phyloP scores from a whole-genome alignment of 1,140 invertebrate genomes.

The Drosophila repletoides region DNA sequence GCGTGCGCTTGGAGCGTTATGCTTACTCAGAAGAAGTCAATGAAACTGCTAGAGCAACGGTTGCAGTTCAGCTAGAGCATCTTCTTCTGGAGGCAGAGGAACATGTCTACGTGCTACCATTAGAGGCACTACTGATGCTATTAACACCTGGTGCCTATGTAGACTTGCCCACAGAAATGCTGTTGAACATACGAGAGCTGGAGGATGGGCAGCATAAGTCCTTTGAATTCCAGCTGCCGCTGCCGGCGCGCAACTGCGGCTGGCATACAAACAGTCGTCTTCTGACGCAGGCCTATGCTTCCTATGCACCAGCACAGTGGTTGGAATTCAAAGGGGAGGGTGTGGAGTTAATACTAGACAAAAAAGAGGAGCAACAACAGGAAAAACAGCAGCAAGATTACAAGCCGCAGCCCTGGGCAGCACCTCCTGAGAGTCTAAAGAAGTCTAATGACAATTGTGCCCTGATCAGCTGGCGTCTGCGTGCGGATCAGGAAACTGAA shows the following conservation, averaged over 20 bases:
- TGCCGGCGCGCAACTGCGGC: conserved; percentile 55
- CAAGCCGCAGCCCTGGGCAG: conserved; percentile 5
- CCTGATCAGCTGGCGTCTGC: conserved; percentile 46
- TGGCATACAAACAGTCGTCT: conserved; percentile 63
- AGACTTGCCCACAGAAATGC: conserved; percentile 63
- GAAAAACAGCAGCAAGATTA: conserved; percentile 2
- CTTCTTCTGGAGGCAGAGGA: neutral
- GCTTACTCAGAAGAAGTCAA: neutral
- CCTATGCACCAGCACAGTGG: conserved; percentile 44
- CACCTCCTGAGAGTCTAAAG: neutral
- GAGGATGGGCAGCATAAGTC: conserved; percentile 23
- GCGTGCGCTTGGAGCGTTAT: conserved; percentile 50
- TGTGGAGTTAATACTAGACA: neutral
- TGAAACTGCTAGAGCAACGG: neutral
- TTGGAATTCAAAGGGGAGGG: no score
- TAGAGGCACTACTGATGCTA: conserved; percentile 65
- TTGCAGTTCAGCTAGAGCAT: conserved; percentile 4
- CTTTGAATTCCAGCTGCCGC: conserved; percentile 53
- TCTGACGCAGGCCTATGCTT: conserved; percentile 32
- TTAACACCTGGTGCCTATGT: conserved; percentile 46
- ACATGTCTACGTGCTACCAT: conserved; percentile 47
- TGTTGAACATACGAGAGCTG: conserved; percentile 29
- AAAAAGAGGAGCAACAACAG: neutral
- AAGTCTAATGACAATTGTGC: conserved; percentile 26
- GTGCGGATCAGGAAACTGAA: neutral